These are phyloP conservation scores for Epinotia ramella DNA, from an alignment of 2,888 invertebrate genomes.

Conservation along the genomic window DNA sequence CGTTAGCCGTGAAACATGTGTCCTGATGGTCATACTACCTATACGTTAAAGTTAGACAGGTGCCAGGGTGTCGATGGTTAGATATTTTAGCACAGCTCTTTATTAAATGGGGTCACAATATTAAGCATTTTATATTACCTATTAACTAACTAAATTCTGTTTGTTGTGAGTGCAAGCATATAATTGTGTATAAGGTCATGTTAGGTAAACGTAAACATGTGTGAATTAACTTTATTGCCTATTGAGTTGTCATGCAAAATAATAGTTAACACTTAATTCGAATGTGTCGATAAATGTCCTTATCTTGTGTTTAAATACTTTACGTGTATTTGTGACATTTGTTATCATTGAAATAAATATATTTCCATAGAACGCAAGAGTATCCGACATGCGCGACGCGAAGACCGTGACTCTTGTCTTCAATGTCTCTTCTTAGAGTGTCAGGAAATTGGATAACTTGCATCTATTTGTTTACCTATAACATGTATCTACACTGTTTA, in stretches of 20 bases:
- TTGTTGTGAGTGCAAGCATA: constrained; percentile 19
- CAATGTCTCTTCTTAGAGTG: neutral
- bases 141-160: neutral
- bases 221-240: constrained; percentile 1
- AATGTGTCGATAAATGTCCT: neutral
- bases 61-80: neutral
- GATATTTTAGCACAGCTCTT: constrained; percentile 13
- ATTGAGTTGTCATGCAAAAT: neutral
- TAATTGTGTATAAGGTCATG: constrained; percentile 2
- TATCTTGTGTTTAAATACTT: neutral
- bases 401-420: no score
- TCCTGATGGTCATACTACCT: neutral
- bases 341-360: neutral
- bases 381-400: no score
- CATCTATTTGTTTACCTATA: constrained; percentile 13
- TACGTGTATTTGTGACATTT: neutral
- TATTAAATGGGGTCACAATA: constrained; percentile 6
- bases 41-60: neutral
- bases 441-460: neutral
- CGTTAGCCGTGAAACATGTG: neutral
- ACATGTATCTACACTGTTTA: constrained; percentile 16
- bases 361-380: neutral
- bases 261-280: neutral
- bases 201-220: neutral
- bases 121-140: constrained; percentile 15